These are phyloP conservation scores for Sebastolobus alascanus DNA, from an alignment of 2,797 vertebrate genomes.

Conservation along the genomic window DNA sequence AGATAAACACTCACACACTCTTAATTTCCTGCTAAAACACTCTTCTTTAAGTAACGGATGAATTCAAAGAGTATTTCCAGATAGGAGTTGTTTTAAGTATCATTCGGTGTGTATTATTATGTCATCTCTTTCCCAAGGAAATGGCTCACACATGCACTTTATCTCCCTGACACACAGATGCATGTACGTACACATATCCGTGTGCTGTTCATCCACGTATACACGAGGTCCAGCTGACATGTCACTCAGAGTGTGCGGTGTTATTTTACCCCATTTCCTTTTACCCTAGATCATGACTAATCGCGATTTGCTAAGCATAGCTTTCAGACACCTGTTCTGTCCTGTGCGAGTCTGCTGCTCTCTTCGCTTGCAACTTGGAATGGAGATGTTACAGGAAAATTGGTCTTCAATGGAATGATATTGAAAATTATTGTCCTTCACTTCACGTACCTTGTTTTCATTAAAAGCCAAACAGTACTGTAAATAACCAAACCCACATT, in stretches of 20 bases:
- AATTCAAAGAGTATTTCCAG: slow-evolving; percentile 23
- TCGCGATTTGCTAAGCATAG: slow-evolving; percentile 81
- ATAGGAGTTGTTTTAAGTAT: slow-evolving; percentile 21
- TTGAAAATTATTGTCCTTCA: slow-evolving; percentile 51
- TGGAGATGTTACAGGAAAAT: slow-evolving; percentile 66
- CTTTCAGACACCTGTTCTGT: slow-evolving; percentile 83
- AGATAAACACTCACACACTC: slow-evolving; percentile 50
- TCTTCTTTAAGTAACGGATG: slow-evolving; percentile 22
- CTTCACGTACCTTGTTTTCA: slow-evolving; percentile 62
- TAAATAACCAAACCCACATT: slow-evolving; percentile 76
- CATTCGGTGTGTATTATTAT: slow-evolving; percentile 39
- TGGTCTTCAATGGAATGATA: slow-evolving; percentile 68
- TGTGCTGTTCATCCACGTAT: slow-evolving; percentile 55
- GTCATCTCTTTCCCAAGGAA: slow-evolving; percentile 31
- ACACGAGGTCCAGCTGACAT: slow-evolving; percentile 82
- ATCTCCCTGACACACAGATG: slow-evolving; percentile 42
- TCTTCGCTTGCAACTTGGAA: slow-evolving; percentile 70
- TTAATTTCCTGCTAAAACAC: slow-evolving; percentile 23
- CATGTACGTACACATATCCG: slow-evolving; percentile 34
- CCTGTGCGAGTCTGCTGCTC: slow-evolving; percentile 70
- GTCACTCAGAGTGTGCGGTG: slow-evolving; percentile 80
- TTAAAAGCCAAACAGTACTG: slow-evolving; percentile 72
- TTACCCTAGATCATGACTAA: slow-evolving; percentile 85
- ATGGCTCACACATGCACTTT: slow-evolving; percentile 32
- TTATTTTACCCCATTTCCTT: slow-evolving; percentile 86